phyloP scores from a whole-genome alignment of 2,888 invertebrate genomes.

The Heliconius charithonia region DNA sequence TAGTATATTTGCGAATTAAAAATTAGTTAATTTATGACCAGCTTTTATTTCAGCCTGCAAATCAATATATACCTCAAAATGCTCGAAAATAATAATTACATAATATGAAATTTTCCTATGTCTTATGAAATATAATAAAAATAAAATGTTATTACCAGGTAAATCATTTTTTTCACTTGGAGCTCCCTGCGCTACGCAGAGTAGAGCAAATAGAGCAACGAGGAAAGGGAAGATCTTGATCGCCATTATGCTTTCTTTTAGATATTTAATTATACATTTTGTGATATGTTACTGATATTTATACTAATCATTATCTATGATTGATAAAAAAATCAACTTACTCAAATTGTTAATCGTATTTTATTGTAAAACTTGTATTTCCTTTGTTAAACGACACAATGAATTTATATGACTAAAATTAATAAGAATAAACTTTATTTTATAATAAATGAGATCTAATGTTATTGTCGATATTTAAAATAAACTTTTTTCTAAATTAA shows the following conservation, averaged over 20 bases:
- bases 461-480: too few species aligned
- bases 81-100: background rate
- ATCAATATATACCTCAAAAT: too few species aligned
- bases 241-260: background rate
- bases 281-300: background rate
- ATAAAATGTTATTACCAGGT: background rate
- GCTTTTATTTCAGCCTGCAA: too few species aligned
- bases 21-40: too few species aligned
- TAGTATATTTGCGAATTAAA: too few species aligned
- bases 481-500: too few species aligned
- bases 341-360: background rate
- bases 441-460: too few species aligned
- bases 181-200: constrained; percentile 1
- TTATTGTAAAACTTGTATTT: background rate
- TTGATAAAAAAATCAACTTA: background rate
- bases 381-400: background rate
- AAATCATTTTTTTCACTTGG: constrained; percentile 11
- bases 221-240: background rate
- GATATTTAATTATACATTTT: background rate
- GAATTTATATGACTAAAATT: background rate
- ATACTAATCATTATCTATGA: constrained; percentile 1
- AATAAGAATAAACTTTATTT: background rate
- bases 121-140: background rate
- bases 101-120: background rate
- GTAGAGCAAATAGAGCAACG: background rate